These are phyloP conservation scores for Podotricha telesiphe DNA, from an alignment of 2,888 invertebrate species.

Conservation along the genomic window DNA sequence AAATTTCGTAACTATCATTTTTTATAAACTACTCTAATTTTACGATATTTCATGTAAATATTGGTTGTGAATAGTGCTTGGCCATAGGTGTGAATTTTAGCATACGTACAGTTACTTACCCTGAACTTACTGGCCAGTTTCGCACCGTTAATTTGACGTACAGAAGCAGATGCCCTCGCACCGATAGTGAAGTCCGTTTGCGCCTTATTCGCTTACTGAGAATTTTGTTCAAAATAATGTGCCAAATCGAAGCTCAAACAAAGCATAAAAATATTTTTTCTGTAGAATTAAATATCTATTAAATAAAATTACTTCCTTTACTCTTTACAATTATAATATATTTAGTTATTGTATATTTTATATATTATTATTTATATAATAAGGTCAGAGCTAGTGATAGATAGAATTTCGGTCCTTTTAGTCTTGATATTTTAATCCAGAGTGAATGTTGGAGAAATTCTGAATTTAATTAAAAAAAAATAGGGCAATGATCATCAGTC, in stretches of 20 bases:
- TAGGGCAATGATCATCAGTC: too few species aligned
- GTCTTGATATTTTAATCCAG: too few species aligned
- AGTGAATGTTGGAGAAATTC: too few species aligned
- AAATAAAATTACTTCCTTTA: too few species aligned
- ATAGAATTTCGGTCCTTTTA: too few species aligned
- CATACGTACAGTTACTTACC: constrained; percentile 48
- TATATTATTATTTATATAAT: too few species aligned
- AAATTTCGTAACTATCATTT: constrained; percentile 6
- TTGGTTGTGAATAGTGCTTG: constrained; percentile 44
- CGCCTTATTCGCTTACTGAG: constrained; percentile 48
- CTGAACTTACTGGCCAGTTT: constrained; percentile 59
- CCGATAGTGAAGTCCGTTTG: constrained; percentile 55
- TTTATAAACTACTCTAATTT: neutral
- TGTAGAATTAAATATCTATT: too few species aligned
- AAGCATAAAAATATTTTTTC: neutral
- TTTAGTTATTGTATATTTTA: too few species aligned
- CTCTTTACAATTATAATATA: too few species aligned
- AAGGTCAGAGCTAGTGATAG: too few species aligned
- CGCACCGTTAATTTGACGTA: constrained; percentile 72
- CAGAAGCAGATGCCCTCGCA: constrained; percentile 65
- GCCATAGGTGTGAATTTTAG: constrained; percentile 63
- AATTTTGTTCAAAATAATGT: constrained; percentile 29
- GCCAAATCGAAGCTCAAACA: neutral
- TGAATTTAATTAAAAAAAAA: too few species aligned
- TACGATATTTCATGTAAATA: constrained; percentile 55